Base-by-base conservation (phyloP, 2,797 vertebrate genomes). In the Iguana delicatissima region DNA sequence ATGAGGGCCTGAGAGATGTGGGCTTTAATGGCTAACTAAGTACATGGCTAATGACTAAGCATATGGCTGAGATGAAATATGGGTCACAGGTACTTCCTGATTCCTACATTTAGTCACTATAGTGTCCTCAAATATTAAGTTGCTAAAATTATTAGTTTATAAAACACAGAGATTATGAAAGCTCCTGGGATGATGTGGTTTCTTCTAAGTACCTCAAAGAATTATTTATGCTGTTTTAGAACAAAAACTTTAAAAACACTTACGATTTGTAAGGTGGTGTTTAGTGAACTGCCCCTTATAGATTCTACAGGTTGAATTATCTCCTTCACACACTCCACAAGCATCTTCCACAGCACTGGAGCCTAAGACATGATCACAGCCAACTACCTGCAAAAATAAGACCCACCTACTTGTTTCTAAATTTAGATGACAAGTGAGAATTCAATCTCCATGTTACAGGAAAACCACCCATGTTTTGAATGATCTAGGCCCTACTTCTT, bases 321-420 rank as follows among this genome's bases (percentile, higher is more conserved):
- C 97, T 84, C 98, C 98, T 89, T 96, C 97, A 95, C 98, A 99
- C 74, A 98, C 96, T 1, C 98, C 98, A 5, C 98, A 99, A 72
- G 95, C 94, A 93, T 99, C 98, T 80, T 96, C 97, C 9, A 94
- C 93, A 52, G 98, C 98, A 57, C 95, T 92, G 1, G 98, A 99
- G 50, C 98, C 98, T 93, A 99, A 94, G 76, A 98, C 93, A 1
- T 95, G 95, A 93, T 99, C 98, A 96, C 98, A 99, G 85, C 98
- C 98, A 87, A 98, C 98, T 94, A 93, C 97, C 98, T 99, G 96
- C 50, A 94, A 94, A 94, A 92, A 86, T 0, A 26, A 90, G 80
- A 84, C 26, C 29, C 50, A 69, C 20, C 24, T 77, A 35, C 3
- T 42, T 55, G 20, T 35, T 6, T 73, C 32, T 20, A 62, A 38